Base-by-base conservation (phyloP, 2,113 vertebrate genomes). In the Archocentrus centrarchus region DNA sequence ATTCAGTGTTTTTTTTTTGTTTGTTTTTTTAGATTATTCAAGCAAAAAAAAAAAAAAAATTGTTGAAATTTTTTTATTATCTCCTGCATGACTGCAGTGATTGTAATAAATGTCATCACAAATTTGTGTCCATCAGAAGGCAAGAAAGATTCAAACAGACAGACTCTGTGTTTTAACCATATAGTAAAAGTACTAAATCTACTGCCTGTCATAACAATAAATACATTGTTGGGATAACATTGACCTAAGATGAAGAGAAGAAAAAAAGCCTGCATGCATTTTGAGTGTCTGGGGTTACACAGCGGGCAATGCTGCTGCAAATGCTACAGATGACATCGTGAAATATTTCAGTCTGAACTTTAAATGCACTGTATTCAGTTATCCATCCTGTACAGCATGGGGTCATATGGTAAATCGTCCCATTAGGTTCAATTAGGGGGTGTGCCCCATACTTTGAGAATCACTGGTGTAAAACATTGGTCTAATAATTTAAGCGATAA, bases 261-360 rank as follows among this genome's bases (percentile, higher is more conserved):
- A 80, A 80, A 79, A 44, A 82, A 76, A 44, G 47, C 58, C 53
- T 53, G 15, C 20, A n/a, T 73, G 50, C 53, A 70, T 59, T 73
- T 59, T 77, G 68, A 85, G 80, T 64, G 60, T 68, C 57, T 83
- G 70, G 41, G 78, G 85, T 82, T 60, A 80, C 30, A 66, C 7
- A 24, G 61, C 82, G 59, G 63, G 18, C 79, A 84, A 61, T 57
- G 17, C 47, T 80, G 66, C 64, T 63, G 39, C 50, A 61, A 79
- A 81, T 59, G 62, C n/a, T 18, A 27, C 59, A 39, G 61, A 81
- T 59, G 27, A 58, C 32, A 64, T 77, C 63, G 58, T 47, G 55
- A 83, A 37, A 86, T 39, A 64, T 82, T 50, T 80, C 20, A 37
- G 10, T 57, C 15, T 55, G 35, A 88, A 53, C 18, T 62, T 57